These are phyloP conservation scores for Tachysurus vachellii DNA, from an alignment of 2,113 vertebrate genomes.

Conservation along the genomic window DNA sequence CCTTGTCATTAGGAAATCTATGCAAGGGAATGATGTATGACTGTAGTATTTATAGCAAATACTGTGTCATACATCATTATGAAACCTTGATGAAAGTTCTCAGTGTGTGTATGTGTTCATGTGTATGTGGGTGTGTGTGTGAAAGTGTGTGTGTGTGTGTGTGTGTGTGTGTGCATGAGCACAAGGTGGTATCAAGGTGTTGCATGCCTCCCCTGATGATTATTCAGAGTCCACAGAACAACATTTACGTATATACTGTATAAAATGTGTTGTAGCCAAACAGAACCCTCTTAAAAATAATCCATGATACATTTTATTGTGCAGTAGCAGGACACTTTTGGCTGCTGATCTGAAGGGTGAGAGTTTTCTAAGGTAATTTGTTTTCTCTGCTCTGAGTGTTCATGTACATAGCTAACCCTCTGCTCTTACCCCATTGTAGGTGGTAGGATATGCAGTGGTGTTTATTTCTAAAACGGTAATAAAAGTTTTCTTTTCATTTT, in stretches of 20 bases:
- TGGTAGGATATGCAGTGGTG: not conserved
- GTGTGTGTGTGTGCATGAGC: not conserved
- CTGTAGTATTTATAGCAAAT: conserved; percentile 1
- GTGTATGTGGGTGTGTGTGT: not conserved
- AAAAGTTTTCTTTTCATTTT: not conserved
- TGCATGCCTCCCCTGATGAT: not conserved
- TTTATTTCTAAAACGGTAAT: not conserved
- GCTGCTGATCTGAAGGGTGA: not conserved
- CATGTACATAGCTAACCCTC: not conserved
- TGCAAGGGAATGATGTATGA: conserved; percentile 19
- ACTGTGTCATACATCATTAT: not conserved
- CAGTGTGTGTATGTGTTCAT: not conserved
- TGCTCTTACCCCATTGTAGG: not conserved
- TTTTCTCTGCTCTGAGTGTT: not conserved
- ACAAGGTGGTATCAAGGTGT: conserved; percentile 18
- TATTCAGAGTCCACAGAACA: not conserved
- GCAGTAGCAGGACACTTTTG: not conserved
- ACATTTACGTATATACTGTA: not conserved
- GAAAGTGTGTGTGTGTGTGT: not conserved
- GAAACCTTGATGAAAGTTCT: not conserved
- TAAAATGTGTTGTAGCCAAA: not conserved
- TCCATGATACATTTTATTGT: not conserved
- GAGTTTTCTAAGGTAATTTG: not conserved
- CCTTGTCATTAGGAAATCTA: conserved; percentile 16
- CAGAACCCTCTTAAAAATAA: not conserved